These are phyloP conservation scores for Agonopterix heracliana DNA, from an alignment of 2,888 invertebrate species.

Conservation along the genomic window DNA sequence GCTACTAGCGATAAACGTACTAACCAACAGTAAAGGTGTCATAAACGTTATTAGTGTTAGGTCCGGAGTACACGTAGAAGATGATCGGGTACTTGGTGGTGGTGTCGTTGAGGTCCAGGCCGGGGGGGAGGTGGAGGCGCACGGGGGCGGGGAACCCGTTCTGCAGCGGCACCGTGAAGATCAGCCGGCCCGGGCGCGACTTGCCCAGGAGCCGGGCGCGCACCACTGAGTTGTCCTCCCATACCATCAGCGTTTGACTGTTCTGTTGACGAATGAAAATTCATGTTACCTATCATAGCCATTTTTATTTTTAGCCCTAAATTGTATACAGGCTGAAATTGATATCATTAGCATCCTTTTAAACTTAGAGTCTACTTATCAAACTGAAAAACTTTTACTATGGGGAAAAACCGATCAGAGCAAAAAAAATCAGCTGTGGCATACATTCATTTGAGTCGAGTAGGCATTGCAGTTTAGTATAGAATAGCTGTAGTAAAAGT, in stretches of 20 bases:
- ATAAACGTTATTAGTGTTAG: slow-evolving; percentile 85
- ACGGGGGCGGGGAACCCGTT: slow-evolving; percentile 79
- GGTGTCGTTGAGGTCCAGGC: slow-evolving; percentile 74
- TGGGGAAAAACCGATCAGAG: too few relatives aligned
- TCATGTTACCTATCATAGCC: too few relatives aligned
- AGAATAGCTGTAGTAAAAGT: too few relatives aligned
- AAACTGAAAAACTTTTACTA: too few relatives aligned
- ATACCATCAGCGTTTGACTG: slow-evolving; percentile 38
- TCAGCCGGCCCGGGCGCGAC: slow-evolving; percentile 65
- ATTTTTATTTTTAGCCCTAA: too few relatives aligned
- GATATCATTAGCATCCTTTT: too few relatives aligned
- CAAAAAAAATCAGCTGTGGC: too few relatives aligned
- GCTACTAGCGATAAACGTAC: slow-evolving; percentile 23
- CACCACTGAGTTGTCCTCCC: slow-evolving; percentile 78
- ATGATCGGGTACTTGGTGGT: slow-evolving; percentile 80
- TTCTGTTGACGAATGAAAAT: slow-evolving; percentile 26
- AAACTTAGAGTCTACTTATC: too few relatives aligned
- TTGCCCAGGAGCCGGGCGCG: slow-evolving; percentile 69
- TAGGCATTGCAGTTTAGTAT: too few relatives aligned
- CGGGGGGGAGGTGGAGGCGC: slow-evolving; percentile 80
- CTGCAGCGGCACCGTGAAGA: slow-evolving; percentile 74
- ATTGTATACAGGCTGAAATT: too few relatives aligned
- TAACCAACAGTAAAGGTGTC: slow-evolving; percentile 79
- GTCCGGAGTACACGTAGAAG: slow-evolving; percentile 89
- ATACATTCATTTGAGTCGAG: too few relatives aligned